Conservation (phyloP, 2,797 vertebrate species). For the Huso huso region DNA sequence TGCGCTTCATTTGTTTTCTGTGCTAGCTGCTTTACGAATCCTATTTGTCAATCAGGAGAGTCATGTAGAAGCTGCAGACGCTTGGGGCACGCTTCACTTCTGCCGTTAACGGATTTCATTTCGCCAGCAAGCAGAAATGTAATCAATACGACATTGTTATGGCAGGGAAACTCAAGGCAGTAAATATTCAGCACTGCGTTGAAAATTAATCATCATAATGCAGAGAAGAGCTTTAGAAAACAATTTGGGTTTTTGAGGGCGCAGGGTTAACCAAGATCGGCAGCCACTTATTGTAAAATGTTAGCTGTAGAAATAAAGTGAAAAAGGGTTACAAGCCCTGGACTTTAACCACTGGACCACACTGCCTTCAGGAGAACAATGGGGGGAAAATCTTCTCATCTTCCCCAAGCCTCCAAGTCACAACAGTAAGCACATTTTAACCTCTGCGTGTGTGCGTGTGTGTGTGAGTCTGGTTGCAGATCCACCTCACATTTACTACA, state of each 20-base stretch:
- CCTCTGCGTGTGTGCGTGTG: too few species aligned
- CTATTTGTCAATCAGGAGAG: not conserved
- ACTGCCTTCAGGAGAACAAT: too few species aligned
- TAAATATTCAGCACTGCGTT: not conserved
- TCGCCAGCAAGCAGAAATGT: not conserved
- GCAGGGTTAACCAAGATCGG: too few species aligned
- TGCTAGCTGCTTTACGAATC: not conserved
- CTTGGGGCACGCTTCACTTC: not conserved
- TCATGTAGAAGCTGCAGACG: not conserved
- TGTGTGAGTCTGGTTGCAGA: not conserved
- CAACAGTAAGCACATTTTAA: too few species aligned
- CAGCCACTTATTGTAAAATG: too few species aligned
- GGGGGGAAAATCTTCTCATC: too few species aligned
- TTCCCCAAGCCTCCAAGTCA: too few species aligned
- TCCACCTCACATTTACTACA: not conserved
- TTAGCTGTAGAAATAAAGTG: too few species aligned
- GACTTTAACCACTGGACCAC: too few species aligned
- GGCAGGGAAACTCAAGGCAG: not conserved
- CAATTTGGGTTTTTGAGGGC: too few species aligned
- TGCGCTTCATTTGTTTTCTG: not conserved
- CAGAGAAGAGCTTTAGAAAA: not conserved
- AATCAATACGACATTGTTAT: slow-evolving; percentile 1
- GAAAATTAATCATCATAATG: not conserved
- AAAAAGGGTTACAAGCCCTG: too few species aligned
- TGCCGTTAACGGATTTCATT: not conserved